Evolutionary conservation across 2,888 invertebrate genomes (phyloP).

Genomic region (Silvanus unidentatus): DNA sequence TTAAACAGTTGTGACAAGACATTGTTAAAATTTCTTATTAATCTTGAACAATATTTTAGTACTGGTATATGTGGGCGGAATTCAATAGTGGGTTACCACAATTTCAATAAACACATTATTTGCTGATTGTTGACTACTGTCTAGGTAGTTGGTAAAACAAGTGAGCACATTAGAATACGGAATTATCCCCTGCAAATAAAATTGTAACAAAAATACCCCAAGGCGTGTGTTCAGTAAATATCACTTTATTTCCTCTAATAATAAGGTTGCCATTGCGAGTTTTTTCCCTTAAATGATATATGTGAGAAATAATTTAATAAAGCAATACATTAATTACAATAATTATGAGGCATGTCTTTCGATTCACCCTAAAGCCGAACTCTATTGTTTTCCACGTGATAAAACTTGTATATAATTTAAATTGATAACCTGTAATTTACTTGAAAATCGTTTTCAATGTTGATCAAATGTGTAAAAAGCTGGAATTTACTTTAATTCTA

Average conservation of each 20-base stretch:
- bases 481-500: too few relatives aligned
- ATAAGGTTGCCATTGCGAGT: background rate
- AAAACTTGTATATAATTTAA: slow-evolving; percentile 7
- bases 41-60: slow-evolving; percentile 13
- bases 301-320: slow-evolving; percentile 10
- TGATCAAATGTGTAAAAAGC: too few relatives aligned
- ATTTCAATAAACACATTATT: slow-evolving; percentile 8
- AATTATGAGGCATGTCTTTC: slow-evolving; percentile 3
- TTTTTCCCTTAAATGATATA: slow-evolving; percentile 6
- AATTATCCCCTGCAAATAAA: too few relatives aligned
- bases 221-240: slow-evolving; percentile 8
- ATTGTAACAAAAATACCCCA: background rate
- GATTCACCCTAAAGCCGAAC: background rate
- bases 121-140: slow-evolving; percentile 9
- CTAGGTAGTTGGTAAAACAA: slow-evolving; percentile 8
- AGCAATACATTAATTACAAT: slow-evolving; percentile 8
- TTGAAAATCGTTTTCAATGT: too few relatives aligned
- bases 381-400: slow-evolving; percentile 7
- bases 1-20: slow-evolving; percentile 7
- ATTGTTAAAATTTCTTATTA: slow-evolving; percentile 17
- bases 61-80: slow-evolving; percentile 12
- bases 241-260: slow-evolving; percentile 4
- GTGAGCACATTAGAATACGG: slow-evolving; percentile 6
- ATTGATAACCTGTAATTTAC: slow-evolving; percentile 5
- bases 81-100: slow-evolving; percentile 10